These are phyloP conservation scores for Timandra comae DNA, from an alignment of 2,888 invertebrate genomes.

Conservation along the genomic window DNA sequence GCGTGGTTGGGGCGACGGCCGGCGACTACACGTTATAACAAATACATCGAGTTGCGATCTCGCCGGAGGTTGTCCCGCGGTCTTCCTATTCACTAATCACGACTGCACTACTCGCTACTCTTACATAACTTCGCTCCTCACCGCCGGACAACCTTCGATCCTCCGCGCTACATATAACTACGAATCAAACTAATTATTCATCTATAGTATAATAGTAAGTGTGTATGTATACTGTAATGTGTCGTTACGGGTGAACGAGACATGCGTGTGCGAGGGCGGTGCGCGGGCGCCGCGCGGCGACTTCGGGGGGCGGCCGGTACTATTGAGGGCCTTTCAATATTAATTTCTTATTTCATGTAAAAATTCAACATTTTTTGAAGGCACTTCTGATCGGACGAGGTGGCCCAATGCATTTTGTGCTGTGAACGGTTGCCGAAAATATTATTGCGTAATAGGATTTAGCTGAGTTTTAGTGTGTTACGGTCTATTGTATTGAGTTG, in stretches of 20 bases:
- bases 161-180: conserved; percentile 69
- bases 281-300: conserved; percentile 56
- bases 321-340: conserved; percentile 92
- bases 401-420: conserved; percentile 88
- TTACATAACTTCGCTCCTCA: conserved; percentile 5
- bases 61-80: conserved; percentile 32
- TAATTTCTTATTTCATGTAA: conserved; percentile 84
- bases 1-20: conserved; percentile 56
- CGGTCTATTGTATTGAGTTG: conserved; percentile 73
- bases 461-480: conserved; percentile 32
- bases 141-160: conserved; percentile 34
- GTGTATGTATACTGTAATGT: conserved; percentile 66
- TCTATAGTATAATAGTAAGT: conserved; percentile 74
- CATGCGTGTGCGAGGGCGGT: conserved; percentile 43
- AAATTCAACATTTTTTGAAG: conserved; percentile 92
- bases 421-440: conserved; percentile 46
- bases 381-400: conserved; percentile 96
- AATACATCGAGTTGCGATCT: conserved; percentile 66
- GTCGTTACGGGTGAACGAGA: conserved; percentile 51
- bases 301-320: conserved; percentile 85
- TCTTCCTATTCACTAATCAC: conserved; percentile 1
- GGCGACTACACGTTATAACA: conserved; percentile 72
- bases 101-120: conserved; percentile 1
- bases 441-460: conserved; percentile 29
- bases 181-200: conserved; percentile 76